These are phyloP conservation scores for Acropora yongei DNA, from an alignment of 64 coral and sea anemone genomes.

Conservation along the genomic window DNA sequence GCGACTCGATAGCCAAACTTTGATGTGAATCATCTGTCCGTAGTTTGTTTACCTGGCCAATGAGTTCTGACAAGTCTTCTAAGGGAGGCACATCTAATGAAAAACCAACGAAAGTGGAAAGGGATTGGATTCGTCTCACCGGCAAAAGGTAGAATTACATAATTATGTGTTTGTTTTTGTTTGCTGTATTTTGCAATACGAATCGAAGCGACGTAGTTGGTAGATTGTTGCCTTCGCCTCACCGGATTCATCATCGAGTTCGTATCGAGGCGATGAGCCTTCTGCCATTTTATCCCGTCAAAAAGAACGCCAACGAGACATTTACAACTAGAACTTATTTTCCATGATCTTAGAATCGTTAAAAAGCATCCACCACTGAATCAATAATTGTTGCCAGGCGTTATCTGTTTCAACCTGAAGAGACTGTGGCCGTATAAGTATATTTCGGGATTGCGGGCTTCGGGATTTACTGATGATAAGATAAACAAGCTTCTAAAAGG, in stretches of 20 bases:
- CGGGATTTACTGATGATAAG: too few relatives aligned
- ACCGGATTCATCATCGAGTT: not conserved
- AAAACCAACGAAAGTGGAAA: not conserved
- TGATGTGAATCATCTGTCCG: conserved; percentile 40
- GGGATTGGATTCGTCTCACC: not conserved
- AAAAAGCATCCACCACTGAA: not conserved
- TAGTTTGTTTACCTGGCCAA: conserved; percentile 63
- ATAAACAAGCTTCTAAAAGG: too few relatives aligned
- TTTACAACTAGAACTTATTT: not conserved
- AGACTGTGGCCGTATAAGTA: not conserved
- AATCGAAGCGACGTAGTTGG: too few relatives aligned
- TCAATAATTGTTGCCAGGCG: conserved; percentile 29
- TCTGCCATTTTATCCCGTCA: not conserved
- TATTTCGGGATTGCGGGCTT: too few relatives aligned
- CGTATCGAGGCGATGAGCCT: not conserved
- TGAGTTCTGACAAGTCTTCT: conserved; percentile 80
- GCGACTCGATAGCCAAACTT: not conserved
- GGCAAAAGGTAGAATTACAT: not conserved
- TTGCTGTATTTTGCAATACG: too few relatives aligned
- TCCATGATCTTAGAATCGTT: too few relatives aligned
- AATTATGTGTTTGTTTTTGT: too few relatives aligned
- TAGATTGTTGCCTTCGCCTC: not conserved
- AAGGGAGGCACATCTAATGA: conserved; percentile 70
- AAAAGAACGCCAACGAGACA: not conserved
- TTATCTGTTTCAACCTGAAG: not conserved